A percentile compares a stretch with the other conserved stretches of the same genome.
Conservation (phyloP, 2,888 invertebrate species). For the Gonocerus acuteangulatus region DNA sequence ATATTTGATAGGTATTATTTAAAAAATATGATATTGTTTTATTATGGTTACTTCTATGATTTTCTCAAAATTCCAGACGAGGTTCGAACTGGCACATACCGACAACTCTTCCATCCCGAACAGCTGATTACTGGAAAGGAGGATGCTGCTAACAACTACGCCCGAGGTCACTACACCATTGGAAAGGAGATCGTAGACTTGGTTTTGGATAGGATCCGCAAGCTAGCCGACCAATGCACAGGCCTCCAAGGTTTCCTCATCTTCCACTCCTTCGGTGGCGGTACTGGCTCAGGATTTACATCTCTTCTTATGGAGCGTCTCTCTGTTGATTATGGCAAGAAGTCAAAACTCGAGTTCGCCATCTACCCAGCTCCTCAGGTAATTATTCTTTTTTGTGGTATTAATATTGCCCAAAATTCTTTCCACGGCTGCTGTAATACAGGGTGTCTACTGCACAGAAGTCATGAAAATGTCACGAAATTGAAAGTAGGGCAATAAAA, state of each 20-base stretch:
- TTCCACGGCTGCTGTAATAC: conserved; percentile 39
- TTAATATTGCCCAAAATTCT: neutral
- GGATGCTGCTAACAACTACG: conserved; percentile 63
- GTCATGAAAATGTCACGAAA: too few species aligned
- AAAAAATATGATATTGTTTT: neutral
- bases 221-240: conserved; percentile 51
- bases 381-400: neutral
- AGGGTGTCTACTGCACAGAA: too few species aligned
- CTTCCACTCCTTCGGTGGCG: conserved; percentile 57
- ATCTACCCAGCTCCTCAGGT: conserved; percentile 59
- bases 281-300: conserved; percentile 58
- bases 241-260: conserved; percentile 55
- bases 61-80: conserved; percentile 65
- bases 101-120: conserved; percentile 59
- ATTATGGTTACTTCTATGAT: too few species aligned
- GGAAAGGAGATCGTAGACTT: conserved; percentile 54
- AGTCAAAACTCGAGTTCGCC: conserved; percentile 57
- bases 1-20: neutral
- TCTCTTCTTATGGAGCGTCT: conserved; percentile 58
- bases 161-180: conserved; percentile 59
- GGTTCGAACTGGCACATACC: conserved; percentile 79
- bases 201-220: conserved; percentile 51
- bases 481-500: too few species aligned
- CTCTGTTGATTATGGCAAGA: conserved; percentile 59
- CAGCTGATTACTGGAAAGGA: conserved; percentile 63